Percentiles rank a stretch among this genome's conserved stretches.
These are phyloP conservation scores for Potamarius usumacintae DNA, from an alignment of 2,113 vertebrate species.

Conservation along the genomic window DNA sequence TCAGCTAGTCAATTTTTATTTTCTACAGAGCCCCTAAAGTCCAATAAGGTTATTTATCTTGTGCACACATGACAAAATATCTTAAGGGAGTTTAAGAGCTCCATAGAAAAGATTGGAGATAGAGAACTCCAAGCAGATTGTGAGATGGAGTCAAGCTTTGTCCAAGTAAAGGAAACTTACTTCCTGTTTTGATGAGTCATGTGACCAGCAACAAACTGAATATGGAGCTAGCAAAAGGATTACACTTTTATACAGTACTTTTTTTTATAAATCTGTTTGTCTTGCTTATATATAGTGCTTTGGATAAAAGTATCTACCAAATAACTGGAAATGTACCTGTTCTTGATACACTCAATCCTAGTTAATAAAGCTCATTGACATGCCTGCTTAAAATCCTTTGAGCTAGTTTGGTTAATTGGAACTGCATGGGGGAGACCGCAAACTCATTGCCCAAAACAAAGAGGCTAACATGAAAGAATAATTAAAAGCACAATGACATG, in stretches of 20 bases:
- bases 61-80: no score
- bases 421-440: not conserved
- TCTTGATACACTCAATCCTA: not conserved
- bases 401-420: not conserved
- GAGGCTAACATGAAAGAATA: not conserved
- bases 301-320: not conserved
- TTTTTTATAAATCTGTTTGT: not conserved
- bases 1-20: no score
- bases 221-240: not conserved
- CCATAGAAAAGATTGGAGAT: not conserved
- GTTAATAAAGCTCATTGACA: not conserved
- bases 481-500: not conserved
- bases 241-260: not conserved
- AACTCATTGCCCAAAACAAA: not conserved
- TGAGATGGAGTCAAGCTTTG: not conserved
- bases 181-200: conserved; percentile 3
- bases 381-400: not conserved
- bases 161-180: not conserved
- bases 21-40: no score
- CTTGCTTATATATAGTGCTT: not conserved
- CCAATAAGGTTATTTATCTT: no score
- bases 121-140: not conserved
- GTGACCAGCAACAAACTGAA: not conserved
- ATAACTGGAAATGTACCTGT: not conserved
- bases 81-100: no score